These are phyloP conservation scores for Eristalis arbustorum DNA, from an alignment of 2,888 invertebrate genomes.

Conservation along the genomic window DNA sequence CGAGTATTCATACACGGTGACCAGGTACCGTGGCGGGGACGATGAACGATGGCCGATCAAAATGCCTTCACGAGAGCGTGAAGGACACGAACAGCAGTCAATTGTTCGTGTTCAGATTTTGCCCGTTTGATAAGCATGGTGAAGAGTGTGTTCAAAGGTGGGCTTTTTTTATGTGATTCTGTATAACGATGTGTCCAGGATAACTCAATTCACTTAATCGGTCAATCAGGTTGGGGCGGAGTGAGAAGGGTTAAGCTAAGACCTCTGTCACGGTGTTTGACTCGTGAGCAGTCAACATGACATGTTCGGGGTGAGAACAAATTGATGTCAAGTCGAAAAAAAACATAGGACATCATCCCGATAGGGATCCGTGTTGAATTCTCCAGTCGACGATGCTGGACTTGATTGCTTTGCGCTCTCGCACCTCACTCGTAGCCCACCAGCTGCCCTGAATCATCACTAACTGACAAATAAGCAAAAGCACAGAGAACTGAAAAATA, in stretches of 20 bases:
- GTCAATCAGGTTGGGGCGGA: slow-evolving; percentile 33
- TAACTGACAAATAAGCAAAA: slow-evolving; percentile 54
- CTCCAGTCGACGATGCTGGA: not conserved
- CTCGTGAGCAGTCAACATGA: slow-evolving; percentile 11
- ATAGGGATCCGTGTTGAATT: not conserved
- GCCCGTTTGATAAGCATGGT: slow-evolving; percentile 26
- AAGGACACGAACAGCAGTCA: slow-evolving; percentile 50
- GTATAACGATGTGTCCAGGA: slow-evolving; percentile 56
- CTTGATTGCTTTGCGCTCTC: not conserved
- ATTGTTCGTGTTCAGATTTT: slow-evolving; percentile 50
- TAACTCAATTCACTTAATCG: slow-evolving; percentile 62
- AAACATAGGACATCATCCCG: not conserved
- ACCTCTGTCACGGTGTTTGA: slow-evolving; percentile 28
- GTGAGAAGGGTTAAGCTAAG: slow-evolving; percentile 28
- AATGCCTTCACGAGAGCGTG: slow-evolving; percentile 34
- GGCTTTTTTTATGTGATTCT: slow-evolving; percentile 16
- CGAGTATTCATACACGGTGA: slow-evolving; percentile 20
- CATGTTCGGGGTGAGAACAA: slow-evolving; percentile 23
- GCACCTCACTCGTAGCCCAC: not conserved
- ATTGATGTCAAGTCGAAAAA: slow-evolving; percentile 5
- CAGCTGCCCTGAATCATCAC: slow-evolving; percentile 16
- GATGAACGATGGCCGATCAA: slow-evolving; percentile 11
- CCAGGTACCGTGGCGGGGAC: slow-evolving; percentile 31
- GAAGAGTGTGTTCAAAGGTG: not conserved
- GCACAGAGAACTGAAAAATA: not conserved